phyloP scores from a whole-genome alignment of 2,113 vertebrate genomes.

The Hypocryptadius cinnamomeus region DNA sequence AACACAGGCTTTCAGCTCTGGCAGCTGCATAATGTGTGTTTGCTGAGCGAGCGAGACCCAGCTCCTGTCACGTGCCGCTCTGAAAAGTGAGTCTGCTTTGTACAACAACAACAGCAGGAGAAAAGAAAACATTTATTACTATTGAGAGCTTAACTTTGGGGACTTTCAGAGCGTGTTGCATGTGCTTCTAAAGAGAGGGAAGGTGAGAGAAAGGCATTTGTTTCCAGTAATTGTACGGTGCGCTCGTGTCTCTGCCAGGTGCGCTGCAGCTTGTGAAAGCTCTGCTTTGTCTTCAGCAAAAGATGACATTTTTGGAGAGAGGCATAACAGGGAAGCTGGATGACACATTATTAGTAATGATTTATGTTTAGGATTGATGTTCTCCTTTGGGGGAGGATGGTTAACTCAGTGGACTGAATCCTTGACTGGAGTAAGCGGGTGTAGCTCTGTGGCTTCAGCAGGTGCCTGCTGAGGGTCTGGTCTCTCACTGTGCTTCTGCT shows the following conservation, averaged over 20 bases:
- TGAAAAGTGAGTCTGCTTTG: constrained; percentile 10
- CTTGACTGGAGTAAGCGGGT: background rate
- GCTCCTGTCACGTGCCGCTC: background rate
- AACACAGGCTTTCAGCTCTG: constrained; percentile 22
- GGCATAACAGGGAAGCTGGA: background rate
- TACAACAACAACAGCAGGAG: constrained; percentile 20
- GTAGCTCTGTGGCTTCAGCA: background rate
- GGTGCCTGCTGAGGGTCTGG: background rate
- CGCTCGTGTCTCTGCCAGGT: constrained; percentile 21
- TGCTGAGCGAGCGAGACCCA: background rate
- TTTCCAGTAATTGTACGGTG: constrained; percentile 27
- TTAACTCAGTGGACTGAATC: background rate
- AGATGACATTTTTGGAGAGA: constrained; percentile 36
- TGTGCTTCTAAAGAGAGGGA: background rate
- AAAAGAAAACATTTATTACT: constrained; percentile 8
- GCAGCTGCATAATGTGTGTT: constrained; percentile 20
- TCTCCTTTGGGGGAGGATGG: background rate
- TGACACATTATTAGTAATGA: constrained; percentile 24
- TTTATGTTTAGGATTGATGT: constrained; percentile 17
- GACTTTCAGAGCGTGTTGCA: background rate
- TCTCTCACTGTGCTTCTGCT: background rate
- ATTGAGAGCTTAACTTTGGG: background rate
- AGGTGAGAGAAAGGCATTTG: constrained; percentile 5
- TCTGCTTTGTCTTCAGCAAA: constrained; percentile 27
- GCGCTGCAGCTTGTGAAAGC: constrained; percentile 24